Percentiles rank a stretch among this genome's conserved stretches.
phyloP scores from a whole-genome alignment of 2,888 invertebrate genomes.

The Acronicta leporina region DNA sequence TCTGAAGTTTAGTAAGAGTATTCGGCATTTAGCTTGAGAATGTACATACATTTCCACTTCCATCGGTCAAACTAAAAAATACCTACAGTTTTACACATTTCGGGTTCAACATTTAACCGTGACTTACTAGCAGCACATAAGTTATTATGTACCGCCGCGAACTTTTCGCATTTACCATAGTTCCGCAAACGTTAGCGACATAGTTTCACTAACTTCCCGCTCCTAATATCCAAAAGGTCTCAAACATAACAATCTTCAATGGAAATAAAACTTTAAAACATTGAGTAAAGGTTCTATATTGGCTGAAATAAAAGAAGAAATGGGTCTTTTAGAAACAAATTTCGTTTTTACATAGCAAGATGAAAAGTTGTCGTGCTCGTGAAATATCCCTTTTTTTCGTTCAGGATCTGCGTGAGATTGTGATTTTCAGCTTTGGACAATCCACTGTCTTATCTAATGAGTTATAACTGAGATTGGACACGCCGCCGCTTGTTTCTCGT shows the following conservation, averaged over 20 bases:
- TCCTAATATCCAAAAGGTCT: constrained; percentile 26
- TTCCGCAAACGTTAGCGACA: constrained; percentile 55
- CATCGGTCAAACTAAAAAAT: background rate
- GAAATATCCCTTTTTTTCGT: constrained; percentile 43
- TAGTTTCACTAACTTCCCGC: constrained; percentile 49
- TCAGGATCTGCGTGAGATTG: constrained; percentile 37
- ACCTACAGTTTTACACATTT: constrained; percentile 30
- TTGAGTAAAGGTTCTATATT: constrained; percentile 36
- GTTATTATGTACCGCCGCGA: constrained; percentile 50
- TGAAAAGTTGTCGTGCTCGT: constrained; percentile 58
- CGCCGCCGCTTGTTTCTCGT: constrained; percentile 42
- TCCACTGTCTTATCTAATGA: constrained; percentile 66
- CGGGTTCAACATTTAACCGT: constrained; percentile 45
- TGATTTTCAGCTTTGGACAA: constrained; percentile 49
- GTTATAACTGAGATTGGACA: constrained; percentile 60
- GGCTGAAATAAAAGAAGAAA: constrained; percentile 31
- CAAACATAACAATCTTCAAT: constrained; percentile 29
- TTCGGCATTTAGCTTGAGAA: no score
- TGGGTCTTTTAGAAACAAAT: constrained; percentile 62
- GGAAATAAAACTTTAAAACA: constrained; percentile 34
- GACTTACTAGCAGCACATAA: constrained; percentile 54
- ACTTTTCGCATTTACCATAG: constrained; percentile 60
- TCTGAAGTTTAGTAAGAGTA: no score
- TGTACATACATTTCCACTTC: no score
- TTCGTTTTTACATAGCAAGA: constrained; percentile 65